Percentiles rank a stretch among this genome's conserved stretches.
These are phyloP conservation scores for Agrochola lota DNA, from an alignment of 2,888 invertebrate species.

Conservation along the genomic window DNA sequence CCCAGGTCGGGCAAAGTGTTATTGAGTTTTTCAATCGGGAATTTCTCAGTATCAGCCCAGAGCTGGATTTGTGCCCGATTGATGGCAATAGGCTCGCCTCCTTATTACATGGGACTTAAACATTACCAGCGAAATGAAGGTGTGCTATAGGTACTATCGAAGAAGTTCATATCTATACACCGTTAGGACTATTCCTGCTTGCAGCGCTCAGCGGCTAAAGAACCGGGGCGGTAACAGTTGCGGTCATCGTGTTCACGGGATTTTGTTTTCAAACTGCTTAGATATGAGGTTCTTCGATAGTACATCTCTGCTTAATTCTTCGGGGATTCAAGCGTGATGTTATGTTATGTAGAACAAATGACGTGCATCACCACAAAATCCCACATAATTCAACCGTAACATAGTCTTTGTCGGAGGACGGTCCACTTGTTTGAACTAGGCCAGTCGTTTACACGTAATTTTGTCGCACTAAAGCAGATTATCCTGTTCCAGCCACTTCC, in stretches of 20 bases:
- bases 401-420: slow-evolving; percentile 50
- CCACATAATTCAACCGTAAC: slow-evolving; percentile 28
- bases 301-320: background rate
- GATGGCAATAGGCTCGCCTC: no score
- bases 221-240: no score
- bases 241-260: no score
- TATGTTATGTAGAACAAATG: background rate
- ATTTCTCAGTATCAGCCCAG: background rate
- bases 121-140: no score
- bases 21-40: background rate
- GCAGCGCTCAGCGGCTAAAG: no score
- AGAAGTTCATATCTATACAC: no score
- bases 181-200: no score
- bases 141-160: no score
- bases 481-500: slow-evolving; percentile 71
- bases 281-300: no score
- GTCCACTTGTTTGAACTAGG: slow-evolving; percentile 74
- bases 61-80: background rate
- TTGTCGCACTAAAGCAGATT: slow-evolving; percentile 70
- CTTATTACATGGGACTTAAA: background rate
- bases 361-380: slow-evolving; percentile 22
- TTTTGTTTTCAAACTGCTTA: no score
- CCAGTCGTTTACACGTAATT: slow-evolving; percentile 65
- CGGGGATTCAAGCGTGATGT: background rate
- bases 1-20: background rate